Evolutionary conservation across 1,140 invertebrate genomes (phyloP).

Genomic region (Brachionus manjavacas): DNA sequence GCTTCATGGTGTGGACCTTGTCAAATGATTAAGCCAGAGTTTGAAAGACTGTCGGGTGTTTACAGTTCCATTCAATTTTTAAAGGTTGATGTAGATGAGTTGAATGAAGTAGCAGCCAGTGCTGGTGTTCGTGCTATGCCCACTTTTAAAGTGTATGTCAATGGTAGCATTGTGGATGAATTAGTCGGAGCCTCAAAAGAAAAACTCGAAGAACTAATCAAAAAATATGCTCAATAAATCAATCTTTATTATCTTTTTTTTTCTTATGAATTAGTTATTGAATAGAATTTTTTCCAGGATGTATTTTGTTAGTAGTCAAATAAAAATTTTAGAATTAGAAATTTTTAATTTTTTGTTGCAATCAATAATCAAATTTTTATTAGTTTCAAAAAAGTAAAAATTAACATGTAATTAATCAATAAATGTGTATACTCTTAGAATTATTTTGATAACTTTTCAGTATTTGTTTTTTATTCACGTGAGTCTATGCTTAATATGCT

Average conservation of each 20-base stretch:
- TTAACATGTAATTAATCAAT: no score
- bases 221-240: slow-evolving; percentile 22
- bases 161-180: slow-evolving; percentile 1
- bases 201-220: background rate
- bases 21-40: slow-evolving; percentile 25
- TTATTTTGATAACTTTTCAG: no score
- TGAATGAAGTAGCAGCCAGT: background rate
- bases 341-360: no score
- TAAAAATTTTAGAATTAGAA: background rate
- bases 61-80: slow-evolving; percentile 29
- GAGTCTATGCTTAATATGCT: no score
- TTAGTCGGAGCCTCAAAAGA: slow-evolving; percentile 35
- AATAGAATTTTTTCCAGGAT: background rate
- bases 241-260: background rate
- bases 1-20: slow-evolving; percentile 36
- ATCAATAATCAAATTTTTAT: background rate
- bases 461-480: no score
- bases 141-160: slow-evolving; percentile 10
- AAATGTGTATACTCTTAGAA: no score
- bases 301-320: background rate
- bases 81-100: slow-evolving; percentile 41
- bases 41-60: background rate
- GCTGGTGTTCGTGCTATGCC: slow-evolving; percentile 37
- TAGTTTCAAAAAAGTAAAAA: no score
- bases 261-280: background rate